Evolutionary conservation across 2,113 vertebrate genomes (phyloP).

Genomic region (Amia ocellicauda): DNA sequence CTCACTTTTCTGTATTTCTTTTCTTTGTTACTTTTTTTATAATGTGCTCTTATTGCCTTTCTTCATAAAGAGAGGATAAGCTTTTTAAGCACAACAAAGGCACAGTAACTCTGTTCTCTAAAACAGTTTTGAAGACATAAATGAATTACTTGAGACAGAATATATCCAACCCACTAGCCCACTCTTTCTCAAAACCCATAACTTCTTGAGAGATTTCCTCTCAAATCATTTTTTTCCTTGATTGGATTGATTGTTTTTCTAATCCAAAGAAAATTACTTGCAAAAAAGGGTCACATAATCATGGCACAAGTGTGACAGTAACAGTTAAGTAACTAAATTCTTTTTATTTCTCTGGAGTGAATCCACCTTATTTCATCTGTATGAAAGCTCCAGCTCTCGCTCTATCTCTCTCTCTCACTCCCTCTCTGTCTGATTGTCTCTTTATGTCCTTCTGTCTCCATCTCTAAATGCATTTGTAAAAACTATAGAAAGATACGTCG

Average conservation of each 20-base stretch:
- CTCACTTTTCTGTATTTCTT: slow-evolving; percentile 68
- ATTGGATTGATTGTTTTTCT: slow-evolving; percentile 73
- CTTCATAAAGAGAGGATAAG: slow-evolving; percentile 64
- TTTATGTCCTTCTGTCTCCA: background rate
- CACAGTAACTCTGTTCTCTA: slow-evolving; percentile 65
- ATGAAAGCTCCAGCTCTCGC: background rate
- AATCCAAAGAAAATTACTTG: slow-evolving; percentile 67
- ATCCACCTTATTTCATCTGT: slow-evolving; percentile 14
- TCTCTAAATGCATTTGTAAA: background rate
- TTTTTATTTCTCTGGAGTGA: slow-evolving; percentile 24
- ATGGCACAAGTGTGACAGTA: slow-evolving; percentile 39
- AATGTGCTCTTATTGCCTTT: slow-evolving; percentile 65
- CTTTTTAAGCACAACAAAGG: slow-evolving; percentile 66
- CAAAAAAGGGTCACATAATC: slow-evolving; percentile 54
- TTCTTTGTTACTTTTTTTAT: slow-evolving; percentile 78
- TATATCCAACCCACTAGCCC: slow-evolving; percentile 52
- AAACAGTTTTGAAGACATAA: slow-evolving; percentile 71
- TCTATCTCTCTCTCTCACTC: slow-evolving; percentile 7
- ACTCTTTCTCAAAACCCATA: slow-evolving; percentile 48
- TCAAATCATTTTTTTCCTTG: slow-evolving; percentile 50
- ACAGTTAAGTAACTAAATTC: slow-evolving; percentile 36
- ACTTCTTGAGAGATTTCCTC: slow-evolving; percentile 64
- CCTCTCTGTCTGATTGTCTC: background rate
- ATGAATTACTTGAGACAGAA: slow-evolving; percentile 72
- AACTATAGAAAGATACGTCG: background rate